phyloP scores from a whole-genome alignment of 2,888 invertebrate genomes.

The Chymomyza amoena region DNA sequence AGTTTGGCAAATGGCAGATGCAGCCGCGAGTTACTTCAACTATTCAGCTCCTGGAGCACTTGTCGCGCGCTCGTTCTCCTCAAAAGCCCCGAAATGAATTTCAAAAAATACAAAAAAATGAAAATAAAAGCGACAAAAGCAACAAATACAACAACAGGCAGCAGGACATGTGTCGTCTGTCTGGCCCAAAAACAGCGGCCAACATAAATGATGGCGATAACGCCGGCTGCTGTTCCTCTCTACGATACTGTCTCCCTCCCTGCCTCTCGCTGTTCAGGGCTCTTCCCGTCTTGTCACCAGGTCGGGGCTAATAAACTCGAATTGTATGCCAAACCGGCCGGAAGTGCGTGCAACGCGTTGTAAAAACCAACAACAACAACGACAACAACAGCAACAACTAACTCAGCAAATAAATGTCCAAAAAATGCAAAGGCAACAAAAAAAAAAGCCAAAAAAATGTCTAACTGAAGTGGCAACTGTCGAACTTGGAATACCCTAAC shows the following conservation, averaged over 20 bases:
- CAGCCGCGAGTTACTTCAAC: not conserved
- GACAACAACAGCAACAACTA: conserved; percentile 18
- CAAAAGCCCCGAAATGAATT: conserved; percentile 6
- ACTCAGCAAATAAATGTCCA: conserved; percentile 57
- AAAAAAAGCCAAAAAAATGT: not conserved
- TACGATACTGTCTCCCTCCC: too few species aligned
- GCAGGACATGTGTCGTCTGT: not conserved
- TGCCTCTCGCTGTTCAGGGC: too few species aligned
- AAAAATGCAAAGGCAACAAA: conserved; percentile 37
- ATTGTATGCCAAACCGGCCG: conserved; percentile 54
- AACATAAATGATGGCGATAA: conserved; percentile 32
- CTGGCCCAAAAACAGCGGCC: not conserved
- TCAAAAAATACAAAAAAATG: not conserved
- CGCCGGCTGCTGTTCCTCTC: conserved; percentile 29
- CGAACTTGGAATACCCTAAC: too few species aligned
- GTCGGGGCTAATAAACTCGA: conserved; percentile 65
- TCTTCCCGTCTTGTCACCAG: conserved; percentile 16
- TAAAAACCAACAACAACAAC: conserved; percentile 27
- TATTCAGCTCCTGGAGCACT: not conserved
- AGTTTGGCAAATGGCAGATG: not conserved
- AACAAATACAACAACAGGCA: conserved; percentile 3
- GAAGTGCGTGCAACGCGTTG: conserved; percentile 60
- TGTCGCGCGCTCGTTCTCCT: too few species aligned
- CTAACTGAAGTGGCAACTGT: too few species aligned
- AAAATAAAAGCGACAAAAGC: conserved; percentile 14